These are phyloP conservation scores for Lithophane ornitopus DNA, from an alignment of 2,888 invertebrate genomes.

Conservation along the genomic window DNA sequence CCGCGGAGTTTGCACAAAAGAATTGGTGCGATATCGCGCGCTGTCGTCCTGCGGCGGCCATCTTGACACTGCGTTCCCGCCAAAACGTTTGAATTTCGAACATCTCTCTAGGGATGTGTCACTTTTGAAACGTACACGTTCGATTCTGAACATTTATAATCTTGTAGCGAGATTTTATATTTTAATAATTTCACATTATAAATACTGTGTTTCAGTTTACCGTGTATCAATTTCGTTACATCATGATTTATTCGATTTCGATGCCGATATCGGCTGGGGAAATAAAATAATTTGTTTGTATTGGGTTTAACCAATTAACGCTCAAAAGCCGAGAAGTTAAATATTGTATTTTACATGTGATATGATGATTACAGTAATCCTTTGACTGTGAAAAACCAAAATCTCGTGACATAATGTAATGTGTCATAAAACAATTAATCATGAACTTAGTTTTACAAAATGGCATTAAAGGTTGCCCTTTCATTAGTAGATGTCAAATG, in stretches of 20 bases:
- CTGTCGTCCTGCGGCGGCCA: slow-evolving; percentile 80
- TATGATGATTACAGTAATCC: slow-evolving; percentile 48
- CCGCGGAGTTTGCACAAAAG: slow-evolving; percentile 84
- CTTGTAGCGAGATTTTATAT: slow-evolving; percentile 37
- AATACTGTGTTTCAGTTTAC: slow-evolving; percentile 42
- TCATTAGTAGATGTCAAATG: slow-evolving; percentile 38
- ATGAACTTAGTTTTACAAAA: slow-evolving; percentile 21
- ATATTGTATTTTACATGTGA: slow-evolving; percentile 41
- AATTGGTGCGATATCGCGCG: slow-evolving; percentile 87
- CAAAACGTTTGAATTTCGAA: slow-evolving; percentile 86
- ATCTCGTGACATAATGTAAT: slow-evolving; percentile 33
- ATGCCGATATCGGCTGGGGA: slow-evolving; percentile 36
- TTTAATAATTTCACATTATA: slow-evolving; percentile 41
- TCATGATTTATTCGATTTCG: slow-evolving; percentile 52
- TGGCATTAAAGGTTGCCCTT: slow-evolving; percentile 14
- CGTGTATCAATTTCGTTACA: slow-evolving; percentile 35
- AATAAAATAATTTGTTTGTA: slow-evolving; percentile 56
- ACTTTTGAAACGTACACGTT: slow-evolving; percentile 69
- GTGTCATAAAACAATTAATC: slow-evolving; percentile 32
- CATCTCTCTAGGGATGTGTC: slow-evolving; percentile 81
- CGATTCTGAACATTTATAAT: slow-evolving; percentile 62
- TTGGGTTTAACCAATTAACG: slow-evolving; percentile 46
- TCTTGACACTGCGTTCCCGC: slow-evolving; percentile 81
- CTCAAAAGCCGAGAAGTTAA: slow-evolving; percentile 35
- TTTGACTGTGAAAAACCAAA: slow-evolving; percentile 26